Percentiles rank a stretch among this genome's conserved stretches.
Conservation (phyloP, 2,888 invertebrate species). For the Venustoraphidia nigricollis region DNA sequence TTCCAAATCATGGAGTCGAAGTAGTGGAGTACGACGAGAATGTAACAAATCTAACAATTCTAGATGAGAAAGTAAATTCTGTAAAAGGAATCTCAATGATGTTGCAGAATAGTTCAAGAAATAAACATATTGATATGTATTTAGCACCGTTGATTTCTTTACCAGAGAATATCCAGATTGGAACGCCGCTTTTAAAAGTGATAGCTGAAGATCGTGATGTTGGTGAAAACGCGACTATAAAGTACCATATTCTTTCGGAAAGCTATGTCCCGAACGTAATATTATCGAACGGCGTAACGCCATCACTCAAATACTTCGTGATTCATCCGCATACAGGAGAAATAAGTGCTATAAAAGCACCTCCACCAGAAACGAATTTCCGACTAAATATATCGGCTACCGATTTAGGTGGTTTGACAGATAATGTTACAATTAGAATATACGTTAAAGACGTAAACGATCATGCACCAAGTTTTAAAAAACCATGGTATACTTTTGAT, state of each 20-base stretch:
- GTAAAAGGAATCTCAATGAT: constrained; percentile 6
- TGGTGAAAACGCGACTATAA: constrained; percentile 51
- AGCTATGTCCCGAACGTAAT: constrained; percentile 40
- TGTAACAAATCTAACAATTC: constrained; percentile 31
- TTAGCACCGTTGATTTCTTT: constrained; percentile 47
- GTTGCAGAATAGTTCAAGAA: constrained; percentile 12
- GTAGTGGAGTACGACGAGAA: constrained; percentile 45
- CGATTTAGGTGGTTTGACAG: constrained; percentile 60
- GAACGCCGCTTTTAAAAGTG: constrained; percentile 50
- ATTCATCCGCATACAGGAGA: constrained; percentile 65
- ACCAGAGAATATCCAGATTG: constrained; percentile 56
- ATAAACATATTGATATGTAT: not conserved
- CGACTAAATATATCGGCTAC: constrained; percentile 57
- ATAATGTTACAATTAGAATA: constrained; percentile 53
- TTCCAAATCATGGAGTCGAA: constrained; percentile 49
- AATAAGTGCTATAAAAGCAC: constrained; percentile 49
- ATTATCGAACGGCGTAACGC: constrained; percentile 11
- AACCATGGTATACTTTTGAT: constrained; percentile 70
- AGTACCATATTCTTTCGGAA: constrained; percentile 55
- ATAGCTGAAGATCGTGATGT: constrained; percentile 59
- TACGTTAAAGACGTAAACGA: constrained; percentile 68
- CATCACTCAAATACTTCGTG: constrained; percentile 47
- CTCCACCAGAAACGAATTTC: constrained; percentile 62
- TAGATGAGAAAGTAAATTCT: constrained; percentile 21
- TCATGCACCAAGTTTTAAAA: constrained; percentile 68